phyloP scores from a whole-genome alignment of 2,888 invertebrate species.

The Lagria hirta region DNA sequence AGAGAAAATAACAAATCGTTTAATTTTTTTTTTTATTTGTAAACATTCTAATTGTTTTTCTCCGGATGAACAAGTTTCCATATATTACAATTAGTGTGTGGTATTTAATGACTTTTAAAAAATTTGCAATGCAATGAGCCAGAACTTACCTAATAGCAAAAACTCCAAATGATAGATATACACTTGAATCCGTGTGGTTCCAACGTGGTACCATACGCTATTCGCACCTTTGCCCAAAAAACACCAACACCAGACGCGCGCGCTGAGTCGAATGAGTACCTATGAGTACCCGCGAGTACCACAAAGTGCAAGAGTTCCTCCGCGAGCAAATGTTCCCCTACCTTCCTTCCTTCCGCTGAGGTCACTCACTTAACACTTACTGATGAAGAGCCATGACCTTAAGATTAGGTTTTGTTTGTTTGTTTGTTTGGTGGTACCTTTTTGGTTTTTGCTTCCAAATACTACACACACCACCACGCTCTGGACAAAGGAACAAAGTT shows the following conservation, averaged over 20 bases:
- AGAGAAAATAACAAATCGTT: too few relatives aligned
- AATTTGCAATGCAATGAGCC: neutral
- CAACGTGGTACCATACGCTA: conserved; percentile 22
- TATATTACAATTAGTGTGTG: too few relatives aligned
- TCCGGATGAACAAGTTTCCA: too few relatives aligned
- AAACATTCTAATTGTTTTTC: too few relatives aligned
- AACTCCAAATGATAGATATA: conserved; percentile 7
- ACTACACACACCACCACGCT: too few relatives aligned
- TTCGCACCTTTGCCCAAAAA: conserved; percentile 22
- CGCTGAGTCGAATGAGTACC: conserved; percentile 39
- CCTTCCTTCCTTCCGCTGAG: conserved; percentile 49
- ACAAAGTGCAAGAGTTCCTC: conserved; percentile 25
- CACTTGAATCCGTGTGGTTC: conserved; percentile 23
- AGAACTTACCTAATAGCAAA: conserved; percentile 25
- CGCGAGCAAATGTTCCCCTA: conserved; percentile 39
- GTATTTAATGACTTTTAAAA: too few relatives aligned
- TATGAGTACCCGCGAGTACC: conserved; percentile 19
- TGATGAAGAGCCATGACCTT: conserved; percentile 44
- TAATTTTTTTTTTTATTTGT: too few relatives aligned
- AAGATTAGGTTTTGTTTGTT: conserved; percentile 18
- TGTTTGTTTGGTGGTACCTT: too few relatives aligned
- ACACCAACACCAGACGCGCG: conserved; percentile 37
- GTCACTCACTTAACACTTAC: conserved; percentile 45
- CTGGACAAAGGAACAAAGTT: too few relatives aligned
- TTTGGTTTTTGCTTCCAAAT: too few relatives aligned